Evolutionary conservation across 1,140 invertebrate species (phyloP).

Genomic region (Ceratosolen solmsi): DNA sequence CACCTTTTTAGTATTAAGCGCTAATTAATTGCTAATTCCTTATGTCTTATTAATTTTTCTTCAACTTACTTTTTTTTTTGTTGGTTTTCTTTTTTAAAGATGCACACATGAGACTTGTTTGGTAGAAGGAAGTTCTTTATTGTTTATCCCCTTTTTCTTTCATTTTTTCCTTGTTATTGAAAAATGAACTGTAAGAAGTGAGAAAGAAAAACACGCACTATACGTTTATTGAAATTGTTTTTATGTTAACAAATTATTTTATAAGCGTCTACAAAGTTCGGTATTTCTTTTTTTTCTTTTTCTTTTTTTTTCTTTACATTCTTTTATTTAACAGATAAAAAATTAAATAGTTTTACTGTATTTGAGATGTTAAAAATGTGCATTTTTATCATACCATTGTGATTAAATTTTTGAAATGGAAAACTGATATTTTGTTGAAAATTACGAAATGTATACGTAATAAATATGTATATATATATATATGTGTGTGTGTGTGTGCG

Average conservation of each 20-base stretch:
- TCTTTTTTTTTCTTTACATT: slow-evolving; percentile 11
- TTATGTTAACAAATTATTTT: slow-evolving; percentile 40
- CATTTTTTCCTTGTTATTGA: slow-evolving; percentile 48
- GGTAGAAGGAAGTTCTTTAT: slow-evolving; percentile 44
- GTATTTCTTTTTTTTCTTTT: slow-evolving; percentile 4
- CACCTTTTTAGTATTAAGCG: slow-evolving; percentile 52
- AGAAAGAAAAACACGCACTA: slow-evolving; percentile 44
- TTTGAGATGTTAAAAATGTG: slow-evolving; percentile 47
- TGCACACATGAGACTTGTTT: slow-evolving; percentile 44
- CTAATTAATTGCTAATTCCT: slow-evolving; percentile 48
- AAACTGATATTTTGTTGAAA: slow-evolving; percentile 42
- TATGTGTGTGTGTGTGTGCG: no score
- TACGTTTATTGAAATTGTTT: slow-evolving; percentile 37
- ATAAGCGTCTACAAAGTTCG: slow-evolving; percentile 26
- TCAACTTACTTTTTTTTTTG: slow-evolving; percentile 47
- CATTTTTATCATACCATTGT: slow-evolving; percentile 49
- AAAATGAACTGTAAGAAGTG: slow-evolving; percentile 49
- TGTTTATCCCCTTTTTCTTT: slow-evolving; percentile 43
- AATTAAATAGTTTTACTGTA: slow-evolving; percentile 33
- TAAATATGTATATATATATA: neutral
- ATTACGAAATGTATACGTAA: slow-evolving; percentile 29
- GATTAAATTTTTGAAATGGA: slow-evolving; percentile 34
- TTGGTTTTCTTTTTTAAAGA: slow-evolving; percentile 37
- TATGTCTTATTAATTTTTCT: slow-evolving; percentile 38
- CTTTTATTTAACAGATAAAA: slow-evolving; percentile 40